Evolutionary conservation across 92 coral and sea anemone genomes (phyloP).

Genomic region (Umimayanthus chanpuru): DNA sequence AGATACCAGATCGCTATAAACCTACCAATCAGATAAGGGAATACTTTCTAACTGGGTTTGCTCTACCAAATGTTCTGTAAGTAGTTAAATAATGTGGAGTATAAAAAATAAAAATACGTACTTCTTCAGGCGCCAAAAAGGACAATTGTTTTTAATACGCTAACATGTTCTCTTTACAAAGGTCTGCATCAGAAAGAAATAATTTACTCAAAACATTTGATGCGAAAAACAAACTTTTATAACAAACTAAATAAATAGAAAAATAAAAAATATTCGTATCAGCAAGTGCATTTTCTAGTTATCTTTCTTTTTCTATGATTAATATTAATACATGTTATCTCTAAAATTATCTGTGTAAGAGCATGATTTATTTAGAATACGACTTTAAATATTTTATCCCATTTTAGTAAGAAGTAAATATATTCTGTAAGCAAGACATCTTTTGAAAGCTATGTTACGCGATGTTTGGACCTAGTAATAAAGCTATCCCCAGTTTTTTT

Average conservation of each 20-base stretch:
- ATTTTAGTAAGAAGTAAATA: constrained; percentile 20
- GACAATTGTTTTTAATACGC: not conserved
- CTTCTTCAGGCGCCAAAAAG: not conserved
- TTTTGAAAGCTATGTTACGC: not conserved
- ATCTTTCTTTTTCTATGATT: not conserved
- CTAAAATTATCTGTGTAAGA: not conserved
- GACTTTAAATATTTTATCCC: constrained; percentile 14
- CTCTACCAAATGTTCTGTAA: not conserved
- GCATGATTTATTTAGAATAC: not conserved
- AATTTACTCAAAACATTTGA: constrained; percentile 1
- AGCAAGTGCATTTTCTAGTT: not conserved
- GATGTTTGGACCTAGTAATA: not conserved
- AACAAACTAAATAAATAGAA: constrained; percentile 16
- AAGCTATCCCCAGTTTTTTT: no score
- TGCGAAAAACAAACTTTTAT: not conserved
- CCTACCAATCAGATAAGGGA: not conserved
- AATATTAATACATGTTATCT: not conserved
- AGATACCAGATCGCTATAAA: not conserved
- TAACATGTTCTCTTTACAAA: constrained; percentile 11
- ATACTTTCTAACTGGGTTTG: not conserved
- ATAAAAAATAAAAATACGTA: not conserved
- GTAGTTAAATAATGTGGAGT: not conserved
- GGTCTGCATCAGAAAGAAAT: not conserved
- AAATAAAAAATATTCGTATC: constrained; percentile 26
- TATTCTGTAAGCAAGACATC: not conserved